Base-by-base conservation (phyloP, 2,797 vertebrate species). In the Leptoclinus maculatus region DNA sequence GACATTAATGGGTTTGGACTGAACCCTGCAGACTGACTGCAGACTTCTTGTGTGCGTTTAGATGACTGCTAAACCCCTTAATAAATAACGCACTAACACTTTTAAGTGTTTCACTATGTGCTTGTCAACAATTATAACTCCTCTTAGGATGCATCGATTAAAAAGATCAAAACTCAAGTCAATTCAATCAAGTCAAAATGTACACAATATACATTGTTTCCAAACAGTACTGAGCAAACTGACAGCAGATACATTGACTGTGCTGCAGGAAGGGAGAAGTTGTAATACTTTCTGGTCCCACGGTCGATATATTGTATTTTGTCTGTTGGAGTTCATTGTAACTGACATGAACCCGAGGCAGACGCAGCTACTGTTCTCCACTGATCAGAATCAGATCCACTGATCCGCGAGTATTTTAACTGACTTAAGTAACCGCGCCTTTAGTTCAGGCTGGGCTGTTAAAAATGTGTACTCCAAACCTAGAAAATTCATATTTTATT, bases 1-100 rank as follows among this genome's bases (percentile, higher is more conserved):
- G 84, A 74, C 25, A 58, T 80, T 58, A 69, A 74, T 65, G 19
- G 74, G 36, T 71, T 47, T 1, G 77, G 63, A 70, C 17, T 11
- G 47, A 56, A 6, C 8, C 23, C 54, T 65, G 0, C 59, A 53
- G 7, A 34, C 25, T 12, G n/a, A 32, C 2, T 36, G 54, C 51
- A 53, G 23, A 53, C 23, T 14, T 25, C 2, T 53, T 4, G 51
- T 25, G 49, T 53, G 49, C 0, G n/a, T 53, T 53, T 23, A n/a
- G n/a, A 53, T 5, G 11, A 53, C 49, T 56, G 53, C 53, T 27
- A 17, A 17, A 7, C 13, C 17, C n/a, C 13, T 32, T 53, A 53
- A 25, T 53, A 27, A 51, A 23, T 23, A 2, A 23, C 2, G 10
- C n/a, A 51, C 49, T 23, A 12, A 23, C n/a, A 51, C 12, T 11